A percentile compares a stretch with the other conserved stretches of the same genome.
These are phyloP conservation scores for Pseudonaja textilis DNA, from an alignment of 2,113 vertebrate species.

Conservation along the genomic window DNA sequence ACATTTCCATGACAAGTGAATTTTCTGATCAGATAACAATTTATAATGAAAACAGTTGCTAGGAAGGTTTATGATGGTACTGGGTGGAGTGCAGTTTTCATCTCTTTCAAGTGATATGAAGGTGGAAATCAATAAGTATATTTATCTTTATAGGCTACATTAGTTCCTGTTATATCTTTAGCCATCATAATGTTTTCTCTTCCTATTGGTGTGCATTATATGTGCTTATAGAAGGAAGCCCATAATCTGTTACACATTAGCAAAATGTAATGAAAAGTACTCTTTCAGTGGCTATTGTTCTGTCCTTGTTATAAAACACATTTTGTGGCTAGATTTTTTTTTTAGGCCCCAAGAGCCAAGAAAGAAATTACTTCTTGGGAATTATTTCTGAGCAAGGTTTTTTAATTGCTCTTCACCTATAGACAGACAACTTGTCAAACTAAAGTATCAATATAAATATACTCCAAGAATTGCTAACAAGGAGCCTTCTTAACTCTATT, in stretches of 20 bases:
- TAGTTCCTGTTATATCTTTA: conserved; percentile 17
- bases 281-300: not conserved
- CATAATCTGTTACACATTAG: not conserved
- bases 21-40: conserved; percentile 66
- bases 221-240: not conserved
- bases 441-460: not conserved
- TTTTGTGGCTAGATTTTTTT: not conserved
- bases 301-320: not conserved
- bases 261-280: not conserved
- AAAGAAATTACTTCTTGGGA: too few species aligned
- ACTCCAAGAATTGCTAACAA: not conserved
- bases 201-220: conserved; percentile 17
- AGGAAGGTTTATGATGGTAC: conserved; percentile 57
- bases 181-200: conserved; percentile 1
- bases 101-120: conserved; percentile 24
- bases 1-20: conserved; percentile 67
- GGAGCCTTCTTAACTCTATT: not conserved
- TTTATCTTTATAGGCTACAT: not conserved
- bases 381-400: not conserved
- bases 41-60: conserved; percentile 50
- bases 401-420: not conserved
- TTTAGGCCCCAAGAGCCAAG: not conserved
- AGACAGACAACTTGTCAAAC: not conserved
- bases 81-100: conserved; percentile 29
- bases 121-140: not conserved